These are phyloP conservation scores for Anagrus nilaparvatae DNA, from an alignment of 1,140 invertebrate species.

Conservation along the genomic window DNA sequence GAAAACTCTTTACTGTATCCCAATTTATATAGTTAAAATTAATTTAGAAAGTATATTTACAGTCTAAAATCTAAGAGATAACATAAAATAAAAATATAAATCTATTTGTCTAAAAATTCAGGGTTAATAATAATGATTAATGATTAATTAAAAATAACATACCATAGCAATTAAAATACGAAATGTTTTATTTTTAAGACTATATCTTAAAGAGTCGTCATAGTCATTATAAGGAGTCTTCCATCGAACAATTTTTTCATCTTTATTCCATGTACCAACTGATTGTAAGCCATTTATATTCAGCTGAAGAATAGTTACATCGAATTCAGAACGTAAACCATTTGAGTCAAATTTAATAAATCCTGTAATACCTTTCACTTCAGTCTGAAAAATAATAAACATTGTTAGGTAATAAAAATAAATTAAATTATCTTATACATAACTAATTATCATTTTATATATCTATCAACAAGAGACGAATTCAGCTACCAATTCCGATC, in stretches of 20 bases:
- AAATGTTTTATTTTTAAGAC: conserved; percentile 73
- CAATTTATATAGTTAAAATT: no score
- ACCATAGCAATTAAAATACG: conserved; percentile 77
- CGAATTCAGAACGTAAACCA: conserved; percentile 71
- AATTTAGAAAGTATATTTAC: no score
- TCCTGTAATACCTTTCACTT: conserved; percentile 70
- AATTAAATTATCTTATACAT: no score
- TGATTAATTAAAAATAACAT: conserved; percentile 27
- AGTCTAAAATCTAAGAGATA: neutral
- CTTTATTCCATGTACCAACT: conserved; percentile 64
- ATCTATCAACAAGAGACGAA: no score
- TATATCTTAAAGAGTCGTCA: conserved; percentile 39
- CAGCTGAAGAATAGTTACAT: conserved; percentile 69
- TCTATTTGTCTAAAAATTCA: neutral
- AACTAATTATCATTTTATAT: no score
- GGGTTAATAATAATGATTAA: neutral
- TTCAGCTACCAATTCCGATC: no score
- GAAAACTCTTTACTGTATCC: no score
- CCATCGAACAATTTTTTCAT: conserved; percentile 41
- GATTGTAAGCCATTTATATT: conserved; percentile 52
- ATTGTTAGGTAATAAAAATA: no score
- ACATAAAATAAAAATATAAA: neutral
- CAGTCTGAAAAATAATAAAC: conserved; percentile 48
- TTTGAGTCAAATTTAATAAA: conserved; percentile 73
- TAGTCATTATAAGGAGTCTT: no score